A percentile compares a stretch with the other conserved stretches of the same genome.
These are phyloP conservation scores for Thaleichthys pacificus DNA, from an alignment of 2,797 vertebrate genomes.

Conservation along the genomic window DNA sequence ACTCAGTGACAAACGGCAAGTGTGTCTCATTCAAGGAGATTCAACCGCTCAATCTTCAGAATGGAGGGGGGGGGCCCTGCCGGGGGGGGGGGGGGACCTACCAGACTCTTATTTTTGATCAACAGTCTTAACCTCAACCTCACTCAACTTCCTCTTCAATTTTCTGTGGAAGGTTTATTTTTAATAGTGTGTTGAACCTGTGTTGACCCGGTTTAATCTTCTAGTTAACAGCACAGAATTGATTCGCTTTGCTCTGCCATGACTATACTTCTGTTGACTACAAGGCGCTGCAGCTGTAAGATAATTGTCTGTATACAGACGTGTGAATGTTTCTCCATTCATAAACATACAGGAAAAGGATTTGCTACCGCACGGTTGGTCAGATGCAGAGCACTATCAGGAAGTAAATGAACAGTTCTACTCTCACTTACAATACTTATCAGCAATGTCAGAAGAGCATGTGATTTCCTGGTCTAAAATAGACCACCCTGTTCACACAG, in stretches of 20 bases:
- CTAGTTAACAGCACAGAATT: not conserved
- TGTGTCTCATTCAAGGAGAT: not conserved
- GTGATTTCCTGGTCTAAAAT: too few relatives aligned
- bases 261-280: not conserved
- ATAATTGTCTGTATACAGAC: not conserved
- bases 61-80: too few relatives aligned
- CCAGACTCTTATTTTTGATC: conserved; percentile 33
- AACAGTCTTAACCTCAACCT: conserved; percentile 29
- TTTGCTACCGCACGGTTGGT: too few relatives aligned
- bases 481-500: too few relatives aligned
- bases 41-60: not conserved
- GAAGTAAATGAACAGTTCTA: too few relatives aligned
- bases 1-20: not conserved
- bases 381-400: too few relatives aligned
- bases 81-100: too few relatives aligned
- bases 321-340: not conserved
- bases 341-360: not conserved
- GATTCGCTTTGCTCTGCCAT: not conserved
- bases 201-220: not conserved
- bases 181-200: not conserved
- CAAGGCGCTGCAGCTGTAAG: not conserved
- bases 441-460: too few relatives aligned
- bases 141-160: not conserved
- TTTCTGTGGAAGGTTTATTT: not conserved
- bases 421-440: too few relatives aligned